Percentiles rank a stretch among this genome's conserved stretches.
These are phyloP conservation scores for Phytoseiulus persimilis DNA, from an alignment of 2,888 invertebrate genomes.

Conservation along the genomic window DNA sequence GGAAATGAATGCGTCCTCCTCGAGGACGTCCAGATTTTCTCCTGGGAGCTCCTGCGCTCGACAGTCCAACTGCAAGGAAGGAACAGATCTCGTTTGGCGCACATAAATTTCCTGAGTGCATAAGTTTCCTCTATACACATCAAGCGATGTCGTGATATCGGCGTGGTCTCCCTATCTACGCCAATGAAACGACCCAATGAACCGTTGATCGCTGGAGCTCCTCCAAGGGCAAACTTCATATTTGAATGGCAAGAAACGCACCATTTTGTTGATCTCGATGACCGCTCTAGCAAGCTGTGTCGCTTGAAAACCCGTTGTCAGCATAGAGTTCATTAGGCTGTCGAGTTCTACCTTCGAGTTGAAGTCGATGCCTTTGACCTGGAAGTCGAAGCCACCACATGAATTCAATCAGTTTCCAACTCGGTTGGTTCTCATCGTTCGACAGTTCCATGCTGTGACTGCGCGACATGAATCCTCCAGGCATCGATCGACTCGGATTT, in stretches of 20 bases:
- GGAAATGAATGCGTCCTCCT: conserved; percentile 69
- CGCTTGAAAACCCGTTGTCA: conserved; percentile 87
- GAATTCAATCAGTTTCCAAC: background rate
- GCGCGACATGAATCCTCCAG: no score
- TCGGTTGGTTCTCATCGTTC: no score
- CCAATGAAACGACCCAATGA: background rate
- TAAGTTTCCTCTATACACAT: no score
- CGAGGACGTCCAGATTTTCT: conserved; percentile 60
- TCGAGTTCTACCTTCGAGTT: conserved; percentile 78
- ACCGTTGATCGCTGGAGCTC: background rate
- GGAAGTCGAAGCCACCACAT: conserved; percentile 8
- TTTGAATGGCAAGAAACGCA: conserved; percentile 49
- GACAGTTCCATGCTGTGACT: no score
- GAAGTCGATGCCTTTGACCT: conserved; percentile 78
- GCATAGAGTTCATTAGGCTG: conserved; percentile 68
- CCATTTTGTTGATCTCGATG: conserved; percentile 84
- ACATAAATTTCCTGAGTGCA: conserved; percentile 40
- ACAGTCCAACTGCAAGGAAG: conserved; percentile 58
- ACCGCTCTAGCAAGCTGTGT: conserved; percentile 86
- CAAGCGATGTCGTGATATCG: no score
- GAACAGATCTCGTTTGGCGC: no score
- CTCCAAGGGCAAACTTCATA: no score
- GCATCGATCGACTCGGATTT: no score
- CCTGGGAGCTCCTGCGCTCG: conserved; percentile 62
- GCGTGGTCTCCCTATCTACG: background rate